Evolutionary conservation across 1,140 invertebrate species (phyloP).

Genomic region (Neodiprion fabricii): DNA sequence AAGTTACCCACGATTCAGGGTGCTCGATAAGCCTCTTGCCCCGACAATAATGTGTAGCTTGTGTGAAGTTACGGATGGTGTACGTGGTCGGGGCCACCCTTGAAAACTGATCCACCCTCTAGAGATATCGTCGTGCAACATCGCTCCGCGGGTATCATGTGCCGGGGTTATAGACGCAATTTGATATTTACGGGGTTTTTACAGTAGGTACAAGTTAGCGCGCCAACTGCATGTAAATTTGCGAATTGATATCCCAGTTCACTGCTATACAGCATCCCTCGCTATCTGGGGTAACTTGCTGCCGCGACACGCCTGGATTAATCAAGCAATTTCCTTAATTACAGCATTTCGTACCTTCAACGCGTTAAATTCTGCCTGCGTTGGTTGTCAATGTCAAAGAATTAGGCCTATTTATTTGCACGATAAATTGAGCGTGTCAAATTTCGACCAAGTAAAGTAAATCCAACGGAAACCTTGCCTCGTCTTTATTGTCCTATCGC

Average conservation of each 20-base stretch:
- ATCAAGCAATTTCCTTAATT: constrained; percentile 6
- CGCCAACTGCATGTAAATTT: constrained; percentile 5
- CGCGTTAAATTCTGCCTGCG: no score
- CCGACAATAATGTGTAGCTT: not conserved
- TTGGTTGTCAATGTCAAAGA: no score
- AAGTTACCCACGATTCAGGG: not conserved
- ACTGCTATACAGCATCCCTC: not conserved
- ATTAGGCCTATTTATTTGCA: no score
- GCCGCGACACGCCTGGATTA: not conserved
- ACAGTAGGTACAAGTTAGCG: not conserved
- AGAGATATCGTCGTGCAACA: not conserved
- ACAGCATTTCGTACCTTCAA: not conserved
- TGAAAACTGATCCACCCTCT: not conserved
- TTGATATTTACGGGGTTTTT: not conserved
- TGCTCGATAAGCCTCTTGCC: constrained; percentile 1
- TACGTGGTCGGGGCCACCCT: not conserved
- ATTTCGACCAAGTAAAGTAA: no score
- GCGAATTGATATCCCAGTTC: constrained; percentile 4
- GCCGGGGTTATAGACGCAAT: not conserved
- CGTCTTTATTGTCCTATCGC: no score
- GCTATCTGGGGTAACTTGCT: not conserved
- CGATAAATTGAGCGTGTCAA: no score
- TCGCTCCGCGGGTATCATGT: not conserved
- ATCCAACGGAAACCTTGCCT: no score
- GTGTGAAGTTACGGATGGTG: not conserved